Evolutionary conservation across 2,888 invertebrate species (phyloP).

Genomic region (Drosophila picticornis): DNA sequence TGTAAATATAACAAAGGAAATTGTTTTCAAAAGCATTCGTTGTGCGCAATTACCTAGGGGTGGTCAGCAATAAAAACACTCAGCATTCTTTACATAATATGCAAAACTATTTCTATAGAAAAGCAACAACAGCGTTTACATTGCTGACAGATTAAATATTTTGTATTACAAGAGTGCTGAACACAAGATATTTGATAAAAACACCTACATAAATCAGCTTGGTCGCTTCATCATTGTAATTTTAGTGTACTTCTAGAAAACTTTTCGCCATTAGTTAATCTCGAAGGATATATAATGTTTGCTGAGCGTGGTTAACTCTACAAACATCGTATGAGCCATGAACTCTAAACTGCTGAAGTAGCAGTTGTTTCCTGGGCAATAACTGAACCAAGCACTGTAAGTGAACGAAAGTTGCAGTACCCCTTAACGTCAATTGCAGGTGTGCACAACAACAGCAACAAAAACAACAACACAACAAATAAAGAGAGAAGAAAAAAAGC

Average conservation of each 20-base stretch:
- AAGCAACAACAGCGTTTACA: not conserved
- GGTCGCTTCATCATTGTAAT: not conserved
- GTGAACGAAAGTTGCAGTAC: constrained; percentile 53
- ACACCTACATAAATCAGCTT: not conserved
- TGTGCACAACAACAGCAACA: constrained; percentile 56
- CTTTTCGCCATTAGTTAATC: not conserved
- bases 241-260: not conserved
- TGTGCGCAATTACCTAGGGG: not conserved
- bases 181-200: not conserved
- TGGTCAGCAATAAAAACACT: not conserved
- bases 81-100: constrained; percentile 5
- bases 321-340: constrained; percentile 26
- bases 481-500: constrained; percentile 20
- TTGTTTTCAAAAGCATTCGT: constrained; percentile 1
- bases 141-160: not conserved
- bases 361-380: constrained; percentile 33
- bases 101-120: not conserved
- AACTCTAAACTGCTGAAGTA: constrained; percentile 28
- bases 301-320: constrained; percentile 5
- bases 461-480: constrained; percentile 36
- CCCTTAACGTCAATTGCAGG: constrained; percentile 70
- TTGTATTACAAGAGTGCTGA: not conserved
- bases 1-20: not conserved
- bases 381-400: constrained; percentile 36
- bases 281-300: constrained; percentile 13